phyloP scores from a whole-genome alignment of 2,888 invertebrate species.

The Trachelus troglodyta region DNA sequence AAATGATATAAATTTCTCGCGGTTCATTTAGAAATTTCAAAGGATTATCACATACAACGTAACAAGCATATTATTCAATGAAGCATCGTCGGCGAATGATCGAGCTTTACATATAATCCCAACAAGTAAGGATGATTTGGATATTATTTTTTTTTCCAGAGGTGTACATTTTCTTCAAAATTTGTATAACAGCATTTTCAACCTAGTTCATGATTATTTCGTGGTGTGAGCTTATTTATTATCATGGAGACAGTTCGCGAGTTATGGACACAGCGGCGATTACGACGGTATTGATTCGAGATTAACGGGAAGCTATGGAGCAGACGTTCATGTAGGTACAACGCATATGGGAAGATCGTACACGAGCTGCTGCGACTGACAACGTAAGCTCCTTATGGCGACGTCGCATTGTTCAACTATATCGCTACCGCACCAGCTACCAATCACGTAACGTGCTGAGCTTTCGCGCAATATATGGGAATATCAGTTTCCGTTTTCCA shows the following conservation, averaged over 20 bases:
- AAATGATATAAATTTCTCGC: too few relatives aligned
- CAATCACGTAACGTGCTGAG: background rate
- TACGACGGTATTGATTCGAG: constrained; percentile 32
- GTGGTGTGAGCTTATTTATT: background rate
- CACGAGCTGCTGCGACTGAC: constrained; percentile 2
- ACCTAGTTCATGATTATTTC: background rate
- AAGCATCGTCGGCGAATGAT: background rate
- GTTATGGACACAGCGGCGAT: constrained; percentile 18
- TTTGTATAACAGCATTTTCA: background rate
- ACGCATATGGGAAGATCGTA: background rate
- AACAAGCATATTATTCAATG: too few relatives aligned
- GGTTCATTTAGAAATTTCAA: too few relatives aligned
- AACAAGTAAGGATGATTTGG: background rate
- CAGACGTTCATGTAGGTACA: constrained; percentile 9
- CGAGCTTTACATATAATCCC: too few relatives aligned
- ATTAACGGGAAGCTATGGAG: constrained; percentile 28
- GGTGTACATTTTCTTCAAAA: background rate
- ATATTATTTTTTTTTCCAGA: background rate
- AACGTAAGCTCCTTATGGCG: constrained; percentile 9
- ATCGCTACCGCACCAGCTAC: background rate
- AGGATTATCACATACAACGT: background rate
- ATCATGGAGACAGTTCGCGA: background rate
- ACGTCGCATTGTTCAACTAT: constrained; percentile 12
- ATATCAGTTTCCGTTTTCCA: background rate
- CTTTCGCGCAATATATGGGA: background rate